Conservation (phyloP, 2,888 invertebrate species). For the Syrista parreyssii region DNA sequence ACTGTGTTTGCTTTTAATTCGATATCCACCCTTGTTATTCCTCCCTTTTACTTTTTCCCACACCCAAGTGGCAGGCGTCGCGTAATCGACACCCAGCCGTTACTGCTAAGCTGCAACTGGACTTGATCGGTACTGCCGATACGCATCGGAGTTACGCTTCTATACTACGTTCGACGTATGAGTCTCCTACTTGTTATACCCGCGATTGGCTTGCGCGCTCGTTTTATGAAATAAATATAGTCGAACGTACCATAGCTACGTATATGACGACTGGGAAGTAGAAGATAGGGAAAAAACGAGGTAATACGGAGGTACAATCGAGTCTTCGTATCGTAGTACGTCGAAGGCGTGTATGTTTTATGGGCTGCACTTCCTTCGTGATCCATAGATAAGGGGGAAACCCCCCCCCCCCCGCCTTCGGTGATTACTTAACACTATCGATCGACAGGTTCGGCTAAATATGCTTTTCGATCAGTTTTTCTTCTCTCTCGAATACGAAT, state of each 20-base stretch:
- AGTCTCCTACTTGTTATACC: no score
- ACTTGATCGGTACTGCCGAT: not conserved
- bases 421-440: constrained; percentile 46
- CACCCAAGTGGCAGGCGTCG: not conserved
- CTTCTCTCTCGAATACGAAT: not conserved
- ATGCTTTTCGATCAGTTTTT: constrained; percentile 13
- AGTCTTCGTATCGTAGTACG: constrained; percentile 16
- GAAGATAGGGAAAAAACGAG: not conserved
- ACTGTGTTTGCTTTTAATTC: not conserved
- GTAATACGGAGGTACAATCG: not conserved
- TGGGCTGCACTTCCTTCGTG: constrained; percentile 43
- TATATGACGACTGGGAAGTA: not conserved
- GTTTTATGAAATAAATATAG: no score
- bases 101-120: not conserved
- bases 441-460: constrained; percentile 38
- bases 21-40: not conserved
- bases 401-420: constrained; percentile 25
- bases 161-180: no score
- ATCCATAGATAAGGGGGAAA: constrained; percentile 37
- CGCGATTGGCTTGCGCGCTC: no score
- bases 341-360: constrained; percentile 48
- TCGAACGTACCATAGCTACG: not conserved
- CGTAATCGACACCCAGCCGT: not conserved
- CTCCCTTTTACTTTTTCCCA: not conserved
- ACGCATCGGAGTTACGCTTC: no score